Base-by-base conservation (phyloP, 1,140 invertebrate species). In the Aphelinus certus region DNA sequence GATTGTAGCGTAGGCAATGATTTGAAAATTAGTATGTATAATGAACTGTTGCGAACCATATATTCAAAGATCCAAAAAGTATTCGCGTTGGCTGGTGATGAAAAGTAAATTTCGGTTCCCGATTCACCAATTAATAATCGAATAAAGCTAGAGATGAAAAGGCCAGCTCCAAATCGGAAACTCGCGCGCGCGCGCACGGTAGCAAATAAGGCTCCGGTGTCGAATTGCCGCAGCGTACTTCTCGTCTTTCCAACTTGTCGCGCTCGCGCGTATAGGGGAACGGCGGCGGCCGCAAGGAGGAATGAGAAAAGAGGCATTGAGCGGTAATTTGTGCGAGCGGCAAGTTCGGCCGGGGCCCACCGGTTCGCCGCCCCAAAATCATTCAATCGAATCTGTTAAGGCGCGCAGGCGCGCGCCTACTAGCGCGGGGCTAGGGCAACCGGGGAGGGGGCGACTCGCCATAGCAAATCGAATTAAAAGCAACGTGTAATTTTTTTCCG, bases 401-500 rank as follows among this genome's bases (percentile, higher is more conserved):
- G 46, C 5, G 3, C n/a, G n/a, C 43, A 53, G 76, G 63, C 48
- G 63, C 74, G 69, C 61, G 64, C 68, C 9, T 49, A 47, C 71
- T 68, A 43, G 1, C n/a, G 55, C 48, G 67, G 26, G 26, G 26
- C 26, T 26, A 26, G 26, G 26, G 26, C 26, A 26, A 26, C 26
- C 26, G 26, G 26, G 26, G 26, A 26, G 26, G 26, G 26, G 45
- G 10, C 47, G 60, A 62, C 6, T 7, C 74, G 73, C 71, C 26
- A 26, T 26, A 26, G 75, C 71, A 80, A 83, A 83, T 83, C 80
- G 69, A 76, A 84, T 83, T 84, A 83, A 84, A 84, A 78, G 79
- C 76, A 84, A 86, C 84, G 75, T 85, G 79, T 85, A 86, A 86
- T 86, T 86, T 83, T 81, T 75, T 76, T 80, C 58, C 51, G 72